Percentiles rank a stretch among this genome's conserved stretches.
These are phyloP conservation scores for Cyclura pinguis DNA, from an alignment of 2,797 vertebrate species.

Conservation along the genomic window DNA sequence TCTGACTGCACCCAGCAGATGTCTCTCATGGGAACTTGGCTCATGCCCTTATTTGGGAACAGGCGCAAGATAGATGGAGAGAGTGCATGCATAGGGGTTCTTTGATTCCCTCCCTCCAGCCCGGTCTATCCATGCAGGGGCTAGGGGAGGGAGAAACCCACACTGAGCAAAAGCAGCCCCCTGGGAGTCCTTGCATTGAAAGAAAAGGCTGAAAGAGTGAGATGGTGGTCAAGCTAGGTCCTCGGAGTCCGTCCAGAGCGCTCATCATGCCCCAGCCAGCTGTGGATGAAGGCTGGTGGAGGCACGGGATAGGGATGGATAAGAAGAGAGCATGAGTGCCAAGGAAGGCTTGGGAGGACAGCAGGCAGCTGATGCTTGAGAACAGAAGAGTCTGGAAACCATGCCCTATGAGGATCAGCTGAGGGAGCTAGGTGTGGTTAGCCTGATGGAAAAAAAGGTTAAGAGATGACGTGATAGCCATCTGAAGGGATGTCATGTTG, in stretches of 20 bases:
- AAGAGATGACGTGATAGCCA: too few species aligned
- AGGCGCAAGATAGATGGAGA: background rate
- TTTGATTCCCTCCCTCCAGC: background rate
- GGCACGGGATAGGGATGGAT: too few species aligned
- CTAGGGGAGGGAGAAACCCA: background rate
- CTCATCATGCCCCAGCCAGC: background rate
- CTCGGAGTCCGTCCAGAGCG: too few species aligned
- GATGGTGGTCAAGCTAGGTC: background rate
- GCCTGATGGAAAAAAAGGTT: too few species aligned
- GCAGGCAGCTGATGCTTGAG: background rate
- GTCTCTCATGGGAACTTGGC: background rate
- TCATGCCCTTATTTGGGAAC: conserved; percentile 33
- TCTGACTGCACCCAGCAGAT: background rate
- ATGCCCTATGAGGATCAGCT: too few species aligned
- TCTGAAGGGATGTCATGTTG: too few species aligned
- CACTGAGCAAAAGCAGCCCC: background rate
- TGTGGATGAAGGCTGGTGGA: background rate
- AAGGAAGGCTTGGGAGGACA: too few species aligned
- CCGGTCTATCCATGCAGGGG: background rate
- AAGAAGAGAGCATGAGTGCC: too few species aligned
- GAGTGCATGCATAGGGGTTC: background rate
- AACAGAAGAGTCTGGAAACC: too few species aligned
- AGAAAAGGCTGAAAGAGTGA: background rate
- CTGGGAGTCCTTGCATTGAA: background rate
- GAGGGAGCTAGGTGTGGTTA: too few species aligned